phyloP scores from a whole-genome alignment of 2,797 vertebrate genomes.

The Pseudopleuronectes americanus region DNA sequence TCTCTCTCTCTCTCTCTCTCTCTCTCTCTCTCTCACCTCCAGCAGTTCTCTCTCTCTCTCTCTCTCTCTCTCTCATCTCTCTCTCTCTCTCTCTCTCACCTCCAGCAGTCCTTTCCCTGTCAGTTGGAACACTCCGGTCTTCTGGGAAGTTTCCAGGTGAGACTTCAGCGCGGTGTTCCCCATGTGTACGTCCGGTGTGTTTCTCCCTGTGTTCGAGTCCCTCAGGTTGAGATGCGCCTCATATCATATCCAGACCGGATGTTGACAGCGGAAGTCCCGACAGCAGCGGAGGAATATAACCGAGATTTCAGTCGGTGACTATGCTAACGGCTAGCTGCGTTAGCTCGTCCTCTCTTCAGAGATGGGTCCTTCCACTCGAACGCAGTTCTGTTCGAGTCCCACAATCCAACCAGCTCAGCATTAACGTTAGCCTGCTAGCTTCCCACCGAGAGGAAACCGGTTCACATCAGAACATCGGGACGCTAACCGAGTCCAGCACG shows the following conservation, averaged over 20 bases:
- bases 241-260: not conserved
- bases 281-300: not conserved
- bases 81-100: slow-evolving; percentile 77
- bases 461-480: too few relatives aligned
- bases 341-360: not conserved
- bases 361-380: too few relatives aligned
- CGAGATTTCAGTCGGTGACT: not conserved
- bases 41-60: too few relatives aligned
- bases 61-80: not conserved
- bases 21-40: too few relatives aligned
- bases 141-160: slow-evolving; percentile 97
- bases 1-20: not conserved
- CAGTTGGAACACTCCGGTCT: slow-evolving; percentile 97
- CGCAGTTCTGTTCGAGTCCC: not conserved
- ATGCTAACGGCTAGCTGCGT: not conserved
- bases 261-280: not conserved
- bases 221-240: not conserved
- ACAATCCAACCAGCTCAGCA: slow-evolving; percentile 5
- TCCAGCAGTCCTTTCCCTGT: slow-evolving; percentile 90
- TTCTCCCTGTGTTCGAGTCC: not conserved
- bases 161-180: slow-evolving; percentile 96
- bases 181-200: slow-evolving; percentile 77
- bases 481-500: too few relatives aligned
- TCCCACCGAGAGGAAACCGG: too few relatives aligned
- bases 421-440: slow-evolving; percentile 11